Conservation (phyloP, 2,888 invertebrate genomes). For the Scaptomyza reducta region DNA sequence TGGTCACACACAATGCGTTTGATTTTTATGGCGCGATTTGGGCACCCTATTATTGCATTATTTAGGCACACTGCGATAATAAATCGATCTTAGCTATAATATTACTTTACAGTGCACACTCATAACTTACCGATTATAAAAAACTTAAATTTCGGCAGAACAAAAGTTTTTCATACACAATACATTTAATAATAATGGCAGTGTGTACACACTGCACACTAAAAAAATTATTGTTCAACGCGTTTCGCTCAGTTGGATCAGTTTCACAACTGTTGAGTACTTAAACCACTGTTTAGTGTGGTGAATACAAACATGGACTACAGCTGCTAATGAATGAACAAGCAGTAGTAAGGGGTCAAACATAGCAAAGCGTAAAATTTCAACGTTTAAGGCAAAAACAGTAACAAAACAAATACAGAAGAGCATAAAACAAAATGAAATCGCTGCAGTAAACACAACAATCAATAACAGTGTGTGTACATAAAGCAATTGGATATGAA, state of each 20-base stretch:
- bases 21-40: not conserved
- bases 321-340: slow-evolving; percentile 75
- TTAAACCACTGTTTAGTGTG: slow-evolving; percentile 29
- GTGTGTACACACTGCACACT: slow-evolving; percentile 21
- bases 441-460: not conserved
- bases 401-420: slow-evolving; percentile 40
- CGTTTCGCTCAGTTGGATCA: not conserved
- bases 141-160: too few species aligned
- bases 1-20: slow-evolving; percentile 25
- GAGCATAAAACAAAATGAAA: slow-evolving; percentile 15
- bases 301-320: slow-evolving; percentile 34
- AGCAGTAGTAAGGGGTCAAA: slow-evolving; percentile 72
- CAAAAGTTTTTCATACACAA: not conserved
- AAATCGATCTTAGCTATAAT: not conserved
- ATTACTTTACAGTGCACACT: not conserved
- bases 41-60: not conserved
- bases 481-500: not conserved
- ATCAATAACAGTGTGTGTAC: not conserved
- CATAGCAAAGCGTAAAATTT: slow-evolving; percentile 59
- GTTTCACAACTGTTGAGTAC: slow-evolving; percentile 41
- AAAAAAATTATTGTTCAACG: not conserved
- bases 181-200: not conserved
- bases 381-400: slow-evolving; percentile 36
- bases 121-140: not conserved
- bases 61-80: not conserved